Base-by-base conservation (phyloP, 92 coral and sea anemone genomes). In the Zoanthus sociatus region DNA sequence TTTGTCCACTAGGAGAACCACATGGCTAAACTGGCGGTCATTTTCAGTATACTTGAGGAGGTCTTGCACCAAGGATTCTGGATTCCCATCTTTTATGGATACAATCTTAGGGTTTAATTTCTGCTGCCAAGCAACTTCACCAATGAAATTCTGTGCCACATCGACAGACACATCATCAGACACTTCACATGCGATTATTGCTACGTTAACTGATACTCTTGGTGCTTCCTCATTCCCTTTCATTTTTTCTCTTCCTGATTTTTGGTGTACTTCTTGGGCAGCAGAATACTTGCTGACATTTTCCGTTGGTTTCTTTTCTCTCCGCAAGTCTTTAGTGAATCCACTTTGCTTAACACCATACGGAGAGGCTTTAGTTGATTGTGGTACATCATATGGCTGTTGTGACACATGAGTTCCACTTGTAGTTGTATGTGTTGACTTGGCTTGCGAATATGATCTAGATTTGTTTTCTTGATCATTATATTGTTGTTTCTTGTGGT, bases 131-230 rank as follows among this genome's bases (percentile, higher is more conserved):
- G 45, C 69, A 1, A 30, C 70, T 78, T 33, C 33, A 17, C 0
- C 32, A 54, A 77, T 5, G 42, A 56, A 78, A 16, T 32, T 16
- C 31, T 31, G 69, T 18, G 48, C 48, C 6, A 11, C 30, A 56
- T 78, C 53, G 37, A 21, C 15, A 13, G 47, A 71, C 17, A 1
- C 42, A 7, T 67, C 69, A 63, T 32, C 75, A 5, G 3, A 42
- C 26, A 79, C 75, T 14, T 12, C 3, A 15, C 74, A 79, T 16
- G 64, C 84, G 44, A 79, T 48, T 79, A 79, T 79, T 12, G 74
- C 74, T 44, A 79, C 74, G 42, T 79, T 45, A n/a, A 79, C 84
- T 21, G 75, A 60, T 17, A 74, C 46, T 12, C 20, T 58, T 6
- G 73, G 74, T 4, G 30, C 26, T 21, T 42, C 7, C 58, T n/a